A percentile compares a stretch with the other conserved stretches of the same genome.
phyloP scores from a whole-genome alignment of 2,113 vertebrate genomes.

The Baryphthengus martii region DNA sequence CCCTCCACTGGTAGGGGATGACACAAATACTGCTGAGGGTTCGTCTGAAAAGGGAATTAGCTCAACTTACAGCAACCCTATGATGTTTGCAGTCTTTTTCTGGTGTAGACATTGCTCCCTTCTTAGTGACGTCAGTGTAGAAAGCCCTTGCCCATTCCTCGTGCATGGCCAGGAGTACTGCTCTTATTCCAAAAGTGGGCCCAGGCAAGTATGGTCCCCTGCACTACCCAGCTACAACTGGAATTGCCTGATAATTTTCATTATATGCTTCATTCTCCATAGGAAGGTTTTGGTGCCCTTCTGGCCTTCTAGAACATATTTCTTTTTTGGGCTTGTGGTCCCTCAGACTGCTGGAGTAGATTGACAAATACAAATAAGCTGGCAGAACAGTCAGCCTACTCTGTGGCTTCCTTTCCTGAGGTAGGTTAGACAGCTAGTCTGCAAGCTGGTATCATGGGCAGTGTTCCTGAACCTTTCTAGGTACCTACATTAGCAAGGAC shows the following conservation, averaged over 20 bases:
- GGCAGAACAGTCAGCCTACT: neutral
- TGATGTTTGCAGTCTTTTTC: neutral
- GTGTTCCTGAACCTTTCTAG: neutral
- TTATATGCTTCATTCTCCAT: neutral
- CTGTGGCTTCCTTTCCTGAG: neutral
- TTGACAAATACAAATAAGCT: no score
- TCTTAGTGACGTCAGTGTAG: neutral
- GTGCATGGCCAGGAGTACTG: neutral
- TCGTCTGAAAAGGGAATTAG: neutral
- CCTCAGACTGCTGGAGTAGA: neutral
- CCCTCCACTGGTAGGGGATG: neutral
- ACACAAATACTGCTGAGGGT: neutral
- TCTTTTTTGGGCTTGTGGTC: neutral
- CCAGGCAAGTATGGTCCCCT: neutral
- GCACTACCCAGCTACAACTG: neutral
- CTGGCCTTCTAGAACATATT: neutral
- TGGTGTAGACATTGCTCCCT: neutral
- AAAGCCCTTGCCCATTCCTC: neutral
- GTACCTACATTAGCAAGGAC: neutral
- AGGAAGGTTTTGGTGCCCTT: neutral
- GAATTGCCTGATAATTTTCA: neutral
- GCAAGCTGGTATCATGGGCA: neutral
- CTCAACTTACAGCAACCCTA: neutral
- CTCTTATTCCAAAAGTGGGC: neutral
- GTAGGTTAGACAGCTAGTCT: neutral